Evolutionary conservation across 2,113 vertebrate species (phyloP).

Genomic region (Hassar affinis): DNA sequence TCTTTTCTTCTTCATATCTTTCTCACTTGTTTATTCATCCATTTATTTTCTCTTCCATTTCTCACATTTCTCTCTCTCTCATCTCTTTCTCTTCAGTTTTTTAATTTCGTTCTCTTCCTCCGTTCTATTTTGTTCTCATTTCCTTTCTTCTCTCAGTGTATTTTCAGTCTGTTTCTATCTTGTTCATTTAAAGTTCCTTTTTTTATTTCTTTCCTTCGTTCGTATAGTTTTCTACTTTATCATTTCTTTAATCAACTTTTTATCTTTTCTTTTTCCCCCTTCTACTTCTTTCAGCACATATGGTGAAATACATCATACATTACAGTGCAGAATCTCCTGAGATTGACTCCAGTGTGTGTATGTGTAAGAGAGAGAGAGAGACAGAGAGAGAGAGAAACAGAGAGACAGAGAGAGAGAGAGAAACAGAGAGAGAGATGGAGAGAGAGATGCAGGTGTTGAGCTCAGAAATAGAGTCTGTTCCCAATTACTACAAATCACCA

Average conservation of each 20-base stretch:
- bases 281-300: background rate
- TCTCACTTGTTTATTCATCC: background rate
- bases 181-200: background rate
- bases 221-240: background rate
- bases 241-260: background rate
- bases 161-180: background rate
- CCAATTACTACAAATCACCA: conserved; percentile 53
- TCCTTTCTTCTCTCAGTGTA: background rate
- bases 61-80: background rate
- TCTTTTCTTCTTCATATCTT: background rate
- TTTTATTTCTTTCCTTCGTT: background rate
- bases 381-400: too few species aligned
- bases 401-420: too few species aligned
- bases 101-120: too few species aligned
- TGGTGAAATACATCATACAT: background rate
- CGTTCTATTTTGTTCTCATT: background rate
- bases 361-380: too few species aligned
- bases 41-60: background rate
- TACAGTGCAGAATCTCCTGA: background rate
- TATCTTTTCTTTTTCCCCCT: background rate
- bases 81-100: background rate
- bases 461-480: conserved; percentile 44
- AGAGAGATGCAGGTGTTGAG: conserved; percentile 42
- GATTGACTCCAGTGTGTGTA: background rate
- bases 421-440: background rate